Evolutionary conservation across 2,113 vertebrate species (phyloP).

Genomic region (Ciconia stormi): DNA sequence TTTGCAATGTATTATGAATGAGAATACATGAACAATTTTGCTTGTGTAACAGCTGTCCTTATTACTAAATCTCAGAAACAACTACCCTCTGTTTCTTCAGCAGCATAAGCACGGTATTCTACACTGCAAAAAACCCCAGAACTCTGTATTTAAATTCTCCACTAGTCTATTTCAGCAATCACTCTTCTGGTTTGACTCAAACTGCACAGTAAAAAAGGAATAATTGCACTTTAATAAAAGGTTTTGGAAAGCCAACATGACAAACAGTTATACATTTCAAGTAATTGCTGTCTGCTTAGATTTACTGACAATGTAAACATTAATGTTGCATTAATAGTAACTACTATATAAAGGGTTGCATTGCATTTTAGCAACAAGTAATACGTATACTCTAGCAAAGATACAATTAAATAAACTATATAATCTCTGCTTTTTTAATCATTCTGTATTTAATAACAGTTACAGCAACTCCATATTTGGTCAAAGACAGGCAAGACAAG

Average conservation of each 20-base stretch:
- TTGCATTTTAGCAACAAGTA: not conserved
- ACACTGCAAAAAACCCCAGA: not conserved
- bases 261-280: not conserved
- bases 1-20: not conserved
- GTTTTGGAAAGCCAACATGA: slow-evolving; percentile 36
- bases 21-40: not conserved
- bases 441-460: not conserved
- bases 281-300: not conserved
- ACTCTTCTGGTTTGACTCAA: slow-evolving; percentile 24
- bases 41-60: not conserved
- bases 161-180: not conserved
- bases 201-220: slow-evolving; percentile 1
- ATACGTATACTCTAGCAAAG: not conserved
- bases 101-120: not conserved
- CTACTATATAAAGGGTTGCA: not conserved
- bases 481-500: not conserved
- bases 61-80: not conserved
- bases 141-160: slow-evolving; percentile 18
- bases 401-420: not conserved
- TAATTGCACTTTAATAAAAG: slow-evolving; percentile 56
- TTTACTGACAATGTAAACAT: not conserved
- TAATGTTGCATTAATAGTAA: not conserved
- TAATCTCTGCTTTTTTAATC: not conserved
- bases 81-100: not conserved
- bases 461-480: slow-evolving; percentile 12